Percentiles rank a stretch among this genome's conserved stretches.
These are phyloP conservation scores for Babyrousa celebensis DNA, from an alignment of 2,797 vertebrate species.

Conservation along the genomic window DNA sequence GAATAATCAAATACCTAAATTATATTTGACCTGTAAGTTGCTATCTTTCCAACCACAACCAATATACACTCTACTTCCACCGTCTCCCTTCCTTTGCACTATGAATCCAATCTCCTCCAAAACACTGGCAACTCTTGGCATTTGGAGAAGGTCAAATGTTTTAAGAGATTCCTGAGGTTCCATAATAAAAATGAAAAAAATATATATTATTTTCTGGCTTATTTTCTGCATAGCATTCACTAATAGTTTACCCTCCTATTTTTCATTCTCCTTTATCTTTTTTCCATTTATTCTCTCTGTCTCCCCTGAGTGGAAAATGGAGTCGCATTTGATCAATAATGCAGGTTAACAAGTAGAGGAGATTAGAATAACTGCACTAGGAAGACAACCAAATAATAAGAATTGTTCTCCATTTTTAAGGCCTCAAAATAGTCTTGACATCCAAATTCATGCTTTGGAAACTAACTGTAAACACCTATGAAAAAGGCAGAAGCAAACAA, in stretches of 20 bases:
- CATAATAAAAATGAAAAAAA: neutral
- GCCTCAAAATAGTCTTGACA: neutral
- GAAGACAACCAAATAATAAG: neutral
- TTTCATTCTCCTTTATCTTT: neutral
- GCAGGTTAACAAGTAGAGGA: neutral
- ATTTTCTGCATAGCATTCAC: neutral
- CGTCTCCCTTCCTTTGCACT: neutral
- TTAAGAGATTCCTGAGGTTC: neutral
- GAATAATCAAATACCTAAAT: conserved; percentile 47
- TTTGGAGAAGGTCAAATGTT: neutral
- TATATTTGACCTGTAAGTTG: neutral
- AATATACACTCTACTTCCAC: neutral
- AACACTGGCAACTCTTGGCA: neutral
- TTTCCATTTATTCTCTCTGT: neutral
- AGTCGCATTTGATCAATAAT: neutral
- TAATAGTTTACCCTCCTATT: neutral
- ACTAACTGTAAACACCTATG: neutral
- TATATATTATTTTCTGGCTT: neutral
- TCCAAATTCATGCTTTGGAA: neutral
- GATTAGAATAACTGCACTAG: neutral
- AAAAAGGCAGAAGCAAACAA: neutral
- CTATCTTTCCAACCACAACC: neutral
- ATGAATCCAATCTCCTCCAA: neutral
- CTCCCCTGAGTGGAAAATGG: neutral
- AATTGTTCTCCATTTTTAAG: neutral